A percentile compares a stretch with the other conserved stretches of the same genome.
Conservation (phyloP, 2,113 vertebrate genomes). For the Pituophis catenifer region DNA sequence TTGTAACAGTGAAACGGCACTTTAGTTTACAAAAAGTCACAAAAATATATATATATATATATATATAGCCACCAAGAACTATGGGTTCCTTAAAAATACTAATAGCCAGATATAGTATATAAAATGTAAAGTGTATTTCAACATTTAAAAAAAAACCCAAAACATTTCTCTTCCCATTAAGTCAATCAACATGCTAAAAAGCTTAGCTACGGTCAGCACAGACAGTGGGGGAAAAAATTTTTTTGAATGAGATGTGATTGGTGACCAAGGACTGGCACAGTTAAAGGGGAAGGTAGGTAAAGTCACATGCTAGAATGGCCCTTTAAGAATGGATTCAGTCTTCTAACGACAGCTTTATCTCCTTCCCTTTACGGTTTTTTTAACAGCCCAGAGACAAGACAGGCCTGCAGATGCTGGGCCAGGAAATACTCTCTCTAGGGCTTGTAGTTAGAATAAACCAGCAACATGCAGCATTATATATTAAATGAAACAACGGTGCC, state of each 20-base stretch:
- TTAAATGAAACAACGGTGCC: constrained; percentile 37
- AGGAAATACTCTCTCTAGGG: constrained; percentile 48
- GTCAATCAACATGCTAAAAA: constrained; percentile 85
- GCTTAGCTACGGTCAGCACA: constrained; percentile 74
- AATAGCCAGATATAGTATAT: constrained; percentile 87
- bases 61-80: constrained; percentile 84
- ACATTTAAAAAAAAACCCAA: constrained; percentile 73
- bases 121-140: constrained; percentile 87
- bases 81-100: constrained; percentile 83
- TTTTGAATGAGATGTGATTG: constrained; percentile 70
- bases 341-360: constrained; percentile 46
- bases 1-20: constrained; percentile 90
- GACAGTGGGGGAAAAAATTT: constrained; percentile 28
- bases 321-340: constrained; percentile 57
- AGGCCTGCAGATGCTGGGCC: constrained; percentile 53
- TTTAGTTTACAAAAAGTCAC: constrained; percentile 93
- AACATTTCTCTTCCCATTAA: constrained; percentile 64
- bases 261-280: constrained; percentile 75
- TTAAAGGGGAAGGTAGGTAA: constrained; percentile 40
- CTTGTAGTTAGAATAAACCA: constrained; percentile 50
- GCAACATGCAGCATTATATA: constrained; percentile 63
- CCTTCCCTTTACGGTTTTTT: constrained; percentile 44
- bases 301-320: constrained; percentile 61
- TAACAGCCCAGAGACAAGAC: constrained; percentile 43
- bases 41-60: constrained; percentile 76